These are phyloP conservation scores for Tapirus indicus DNA, from an alignment of 2,797 vertebrate species.

Conservation along the genomic window DNA sequence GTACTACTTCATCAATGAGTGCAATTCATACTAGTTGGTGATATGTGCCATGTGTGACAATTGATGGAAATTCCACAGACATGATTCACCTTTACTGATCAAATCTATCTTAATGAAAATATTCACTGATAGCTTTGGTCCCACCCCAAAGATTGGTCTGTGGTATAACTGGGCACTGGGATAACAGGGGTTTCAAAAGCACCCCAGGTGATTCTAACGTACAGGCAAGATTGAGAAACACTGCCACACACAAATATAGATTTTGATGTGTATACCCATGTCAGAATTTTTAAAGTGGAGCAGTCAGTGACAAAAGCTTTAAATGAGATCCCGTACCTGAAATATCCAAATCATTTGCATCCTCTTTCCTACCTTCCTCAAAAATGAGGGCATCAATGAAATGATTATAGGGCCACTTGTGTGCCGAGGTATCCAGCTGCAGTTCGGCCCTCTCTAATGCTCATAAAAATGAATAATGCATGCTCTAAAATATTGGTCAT, in stretches of 20 bases:
- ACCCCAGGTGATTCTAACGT: neutral
- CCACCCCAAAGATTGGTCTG: too few relatives aligned
- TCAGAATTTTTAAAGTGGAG: neutral
- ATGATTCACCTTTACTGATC: neutral
- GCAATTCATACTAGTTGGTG: neutral
- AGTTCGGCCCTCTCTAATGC: conserved; percentile 65
- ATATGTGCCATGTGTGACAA: neutral
- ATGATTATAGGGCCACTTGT: neutral
- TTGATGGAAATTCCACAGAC: neutral
- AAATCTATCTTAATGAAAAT: neutral
- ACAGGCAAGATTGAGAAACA: neutral
- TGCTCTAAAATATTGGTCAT: conserved; percentile 77
- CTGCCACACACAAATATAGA: neutral
- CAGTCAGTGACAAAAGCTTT: neutral
- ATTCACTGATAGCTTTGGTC: neutral
- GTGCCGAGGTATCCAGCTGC: neutral
- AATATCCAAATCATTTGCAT: neutral
- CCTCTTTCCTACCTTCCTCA: neutral
- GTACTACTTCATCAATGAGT: too few relatives aligned
- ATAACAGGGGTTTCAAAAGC: neutral
- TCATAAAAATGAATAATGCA: conserved; percentile 83
- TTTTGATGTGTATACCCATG: neutral
- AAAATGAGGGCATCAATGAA: neutral
- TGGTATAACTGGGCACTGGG: neutral
- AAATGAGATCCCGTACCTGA: neutral